Conservation (phyloP, 1,140 invertebrate species). For the Eufriesea mexicana region DNA sequence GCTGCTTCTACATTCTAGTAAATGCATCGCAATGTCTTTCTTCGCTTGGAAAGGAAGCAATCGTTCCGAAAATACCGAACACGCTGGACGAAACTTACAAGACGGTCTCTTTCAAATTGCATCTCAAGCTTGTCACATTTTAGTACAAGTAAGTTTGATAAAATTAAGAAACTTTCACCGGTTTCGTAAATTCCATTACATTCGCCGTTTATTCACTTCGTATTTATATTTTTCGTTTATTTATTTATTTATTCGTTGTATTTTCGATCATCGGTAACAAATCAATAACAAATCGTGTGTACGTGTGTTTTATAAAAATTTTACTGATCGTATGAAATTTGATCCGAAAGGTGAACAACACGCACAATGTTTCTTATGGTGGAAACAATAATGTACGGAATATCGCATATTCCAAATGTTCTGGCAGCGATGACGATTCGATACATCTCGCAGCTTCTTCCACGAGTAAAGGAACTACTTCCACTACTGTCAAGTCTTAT, state of each 20-base stretch:
- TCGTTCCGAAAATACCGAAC: conserved; percentile 58
- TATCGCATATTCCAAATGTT: conserved; percentile 84
- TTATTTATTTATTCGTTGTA: background rate
- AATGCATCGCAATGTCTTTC: conserved; percentile 73
- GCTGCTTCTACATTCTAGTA: background rate
- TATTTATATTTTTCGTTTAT: no score
- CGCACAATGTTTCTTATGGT: conserved; percentile 87
- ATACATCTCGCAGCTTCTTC: conserved; percentile 54
- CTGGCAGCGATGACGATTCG: conserved; percentile 75
- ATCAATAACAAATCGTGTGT: no score
- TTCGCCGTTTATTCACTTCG: background rate
- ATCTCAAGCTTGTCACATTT: conserved; percentile 87
- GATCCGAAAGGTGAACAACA: conserved; percentile 84
- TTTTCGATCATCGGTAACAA: no score
- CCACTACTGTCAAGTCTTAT: conserved; percentile 51
- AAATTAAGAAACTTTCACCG: background rate
- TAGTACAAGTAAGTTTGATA: conserved; percentile 83
- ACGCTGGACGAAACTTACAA: conserved; percentile 84
- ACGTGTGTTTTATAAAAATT: no score
- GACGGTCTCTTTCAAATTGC: conserved; percentile 88
- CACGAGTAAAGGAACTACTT: conserved; percentile 28
- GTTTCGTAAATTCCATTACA: background rate
- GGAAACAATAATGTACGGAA: conserved; percentile 84
- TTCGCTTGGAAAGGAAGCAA: conserved; percentile 70
- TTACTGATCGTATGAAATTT: background rate